Evolutionary conservation across 1,140 invertebrate genomes (phyloP), one percentile per base, ranked within the genome.

Genomic region (Alviniconcha marisindica): DNA sequence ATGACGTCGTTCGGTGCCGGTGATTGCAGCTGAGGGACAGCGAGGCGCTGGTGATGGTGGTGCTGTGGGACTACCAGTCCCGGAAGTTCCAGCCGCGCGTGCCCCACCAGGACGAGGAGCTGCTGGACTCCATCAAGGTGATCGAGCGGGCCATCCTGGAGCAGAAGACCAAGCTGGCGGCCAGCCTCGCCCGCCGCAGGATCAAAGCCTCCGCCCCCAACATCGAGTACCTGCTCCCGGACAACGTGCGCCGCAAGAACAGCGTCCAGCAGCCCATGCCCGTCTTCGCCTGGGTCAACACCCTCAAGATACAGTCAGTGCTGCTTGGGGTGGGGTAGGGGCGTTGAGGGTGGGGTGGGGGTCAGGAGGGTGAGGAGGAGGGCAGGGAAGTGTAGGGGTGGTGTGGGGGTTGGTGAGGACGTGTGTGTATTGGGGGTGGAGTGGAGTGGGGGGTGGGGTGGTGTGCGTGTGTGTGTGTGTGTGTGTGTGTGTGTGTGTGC

Each of bases 221-320:
- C 69, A 71, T 91, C 18, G 89, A 91, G 40, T 83, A 85, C 63
- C 84, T 92, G 3, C 85, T 92, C 33, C 91, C 91, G 15, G 89
- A 90, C 42, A 69, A 76, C n/a, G 86, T 92, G 48, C 83, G 91
- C 36, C 79, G 78, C 42, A 88, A 88, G 69, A 85, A 89, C 51
- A 81, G 88, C 66, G 82, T 86, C 28, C 84, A 87, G 48, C 76
- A 73, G n/a, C 85, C 84, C 10, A 87, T 88, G 78, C 89, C 88
- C 24, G 83, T 90, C n/a, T 90, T 86, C 77, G 44, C 85, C n/a
- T 92, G 91, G 91, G 87, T 92, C 36, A 92, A 92, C 83, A 87
- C 87, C 69, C 36, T 85, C 36, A 91, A 89, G 78, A 88, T 86
- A n/a, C 90, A 81, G 91, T 91, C 83, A 87, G 82, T 88, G 3